These are phyloP conservation scores for Poliocrania exsul DNA, from an alignment of 2,797 vertebrate species.

Conservation along the genomic window DNA sequence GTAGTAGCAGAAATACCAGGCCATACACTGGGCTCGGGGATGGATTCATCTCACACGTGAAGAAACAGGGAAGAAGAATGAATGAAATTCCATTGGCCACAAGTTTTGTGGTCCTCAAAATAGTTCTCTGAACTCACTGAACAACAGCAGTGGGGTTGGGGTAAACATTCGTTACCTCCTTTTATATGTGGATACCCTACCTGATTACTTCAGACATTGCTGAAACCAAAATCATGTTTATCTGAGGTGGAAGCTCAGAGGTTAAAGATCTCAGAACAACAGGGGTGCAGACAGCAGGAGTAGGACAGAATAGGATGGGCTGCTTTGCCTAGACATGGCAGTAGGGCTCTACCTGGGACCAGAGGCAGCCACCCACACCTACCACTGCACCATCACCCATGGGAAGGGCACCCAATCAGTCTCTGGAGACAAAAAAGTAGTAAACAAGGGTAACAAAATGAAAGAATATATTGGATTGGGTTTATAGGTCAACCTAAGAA, in stretches of 20 bases:
- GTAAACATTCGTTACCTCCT: neutral
- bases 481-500: neutral
- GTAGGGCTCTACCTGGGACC: neutral
- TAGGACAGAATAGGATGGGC: neutral
- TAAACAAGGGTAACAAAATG: neutral
- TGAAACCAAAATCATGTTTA: neutral
- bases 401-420: neutral
- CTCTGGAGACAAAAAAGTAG: neutral
- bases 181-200: neutral
- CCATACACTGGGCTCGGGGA: neutral
- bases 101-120: neutral
- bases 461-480: neutral
- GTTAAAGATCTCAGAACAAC: neutral
- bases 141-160: neutral
- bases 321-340: neutral
- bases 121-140: neutral
- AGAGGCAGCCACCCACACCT: neutral
- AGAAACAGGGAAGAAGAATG: neutral
- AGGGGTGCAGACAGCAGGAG: neutral
- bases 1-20: neutral
- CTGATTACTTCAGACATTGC: neutral
- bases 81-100: neutral
- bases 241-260: neutral
- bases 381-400: rapidly evolving
- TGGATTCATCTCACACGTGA: neutral